Base-by-base conservation (phyloP, 2,797 vertebrate species). In the Trachops cirrhosus region DNA sequence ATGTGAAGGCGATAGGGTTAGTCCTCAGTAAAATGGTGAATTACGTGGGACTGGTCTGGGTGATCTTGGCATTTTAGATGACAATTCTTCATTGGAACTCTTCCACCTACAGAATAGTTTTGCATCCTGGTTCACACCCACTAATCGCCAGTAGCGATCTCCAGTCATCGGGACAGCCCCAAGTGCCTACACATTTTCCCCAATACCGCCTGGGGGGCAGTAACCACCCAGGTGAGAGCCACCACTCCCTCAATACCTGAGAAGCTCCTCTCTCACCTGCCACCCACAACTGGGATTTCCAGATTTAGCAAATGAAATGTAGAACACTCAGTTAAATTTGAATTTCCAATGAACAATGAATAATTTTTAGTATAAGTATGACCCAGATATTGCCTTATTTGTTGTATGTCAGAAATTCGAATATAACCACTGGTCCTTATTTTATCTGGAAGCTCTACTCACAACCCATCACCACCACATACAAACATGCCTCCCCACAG, bases 321-420 rank as follows among this genome's bases (percentile, higher is more conserved):
- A 89, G 68, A 75, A 39, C 50, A 44, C 26, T 9, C 46, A 24
- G 46, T 89, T 39, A 75, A 71, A 62, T 70, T 71, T 89, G 57
- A 94, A 77, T 89, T 95, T 92, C 85, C 89, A 48, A 54, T 26
- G 71, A 91, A 52, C 34, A 79, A 87, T 9, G 70, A 80, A 52
- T 74, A 37, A 26, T 52, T 44, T 80, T 80, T 68, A 89, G 34
- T 75, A 24, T 54, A 70, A 48, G 1, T 83, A 4, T 79, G 16
- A 71, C 44, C 70, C 71, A 48, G 83, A 83, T 83, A 86, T 62
- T 71, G 15, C 4, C 59, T 79, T 78, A 74, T 62, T 83, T 54
- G 8, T 78, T 73, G 37, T 82, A 68, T 74, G 46, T n/a, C 14
- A 52, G 57, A 74, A 85, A 87, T 48, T 79, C 48, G 79, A 50